phyloP scores from a whole-genome alignment of 2,888 invertebrate genomes.

The Ophion obscuratus region DNA sequence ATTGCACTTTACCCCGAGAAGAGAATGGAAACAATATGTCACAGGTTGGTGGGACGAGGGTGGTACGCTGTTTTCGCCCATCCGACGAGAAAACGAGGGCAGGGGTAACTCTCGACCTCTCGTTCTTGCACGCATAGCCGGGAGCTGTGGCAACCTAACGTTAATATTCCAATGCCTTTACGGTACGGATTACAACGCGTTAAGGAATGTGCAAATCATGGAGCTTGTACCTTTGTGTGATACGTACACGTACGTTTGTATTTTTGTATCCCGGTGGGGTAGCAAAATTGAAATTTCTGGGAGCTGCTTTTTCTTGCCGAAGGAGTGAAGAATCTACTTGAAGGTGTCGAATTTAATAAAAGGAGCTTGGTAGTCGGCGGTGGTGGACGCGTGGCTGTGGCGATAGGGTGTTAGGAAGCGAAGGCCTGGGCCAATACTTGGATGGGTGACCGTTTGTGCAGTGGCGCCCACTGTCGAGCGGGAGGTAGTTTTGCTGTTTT shows the following conservation, averaged over 20 bases:
- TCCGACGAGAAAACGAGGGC: conserved; percentile 12
- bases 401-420: too few species aligned
- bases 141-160: conserved; percentile 74
- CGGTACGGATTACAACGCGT: conserved; percentile 1
- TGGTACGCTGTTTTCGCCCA: conserved; percentile 68
- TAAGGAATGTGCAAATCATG: conserved; percentile 26
- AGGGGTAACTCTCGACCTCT: conserved; percentile 40
- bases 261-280: background rate
- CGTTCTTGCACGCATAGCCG: conserved; percentile 47
- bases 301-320: background rate
- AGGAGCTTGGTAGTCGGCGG: too few species aligned
- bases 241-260: background rate
- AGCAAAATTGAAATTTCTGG: background rate
- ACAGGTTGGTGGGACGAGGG: conserved; percentile 69
- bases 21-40: conserved; percentile 84
- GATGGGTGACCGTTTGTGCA: too few species aligned
- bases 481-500: too few species aligned
- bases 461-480: too few species aligned
- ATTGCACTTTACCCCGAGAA: conserved; percentile 79
- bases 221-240: background rate
- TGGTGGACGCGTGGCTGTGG: too few species aligned
- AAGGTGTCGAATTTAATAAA: background rate
- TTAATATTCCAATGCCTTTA: conserved; percentile 75
- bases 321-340: background rate
- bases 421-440: too few species aligned